A percentile compares a stretch with the other conserved stretches of the same genome.
These are phyloP conservation scores for Lissocephala sabroskyi DNA, from an alignment of 2,888 invertebrate species.

Conservation along the genomic window DNA sequence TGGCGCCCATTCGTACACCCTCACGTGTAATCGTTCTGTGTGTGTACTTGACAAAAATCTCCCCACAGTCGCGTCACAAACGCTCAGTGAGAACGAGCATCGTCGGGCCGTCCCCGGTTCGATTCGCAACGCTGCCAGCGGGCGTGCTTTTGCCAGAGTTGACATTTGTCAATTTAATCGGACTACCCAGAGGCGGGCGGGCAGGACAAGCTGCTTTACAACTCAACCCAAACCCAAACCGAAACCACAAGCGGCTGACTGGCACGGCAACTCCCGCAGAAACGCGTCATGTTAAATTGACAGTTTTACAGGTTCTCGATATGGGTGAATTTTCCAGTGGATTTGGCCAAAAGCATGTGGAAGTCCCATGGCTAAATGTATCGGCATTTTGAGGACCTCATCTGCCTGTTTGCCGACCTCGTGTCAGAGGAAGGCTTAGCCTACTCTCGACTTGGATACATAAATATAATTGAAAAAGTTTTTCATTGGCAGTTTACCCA, in stretches of 20 bases:
- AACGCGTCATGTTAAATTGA: slow-evolving; percentile 9
- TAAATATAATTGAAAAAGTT: slow-evolving; percentile 46
- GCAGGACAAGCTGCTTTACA: too few species aligned
- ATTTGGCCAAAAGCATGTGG: slow-evolving; percentile 9
- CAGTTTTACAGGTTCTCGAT: slow-evolving; percentile 22
- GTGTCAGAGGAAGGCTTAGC: background rate
- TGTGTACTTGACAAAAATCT: too few species aligned
- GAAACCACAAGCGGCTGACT: too few species aligned
- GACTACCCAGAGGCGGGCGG: too few species aligned
- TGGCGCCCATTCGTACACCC: background rate
- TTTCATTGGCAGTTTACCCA: slow-evolving; percentile 3
- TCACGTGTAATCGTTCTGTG: background rate
- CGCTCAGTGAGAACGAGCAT: too few species aligned
- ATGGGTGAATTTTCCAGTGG: slow-evolving; percentile 21
- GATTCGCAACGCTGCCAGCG: slow-evolving; percentile 10
- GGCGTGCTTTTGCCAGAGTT: slow-evolving; percentile 18
- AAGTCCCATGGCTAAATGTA: too few species aligned
- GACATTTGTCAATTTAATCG: slow-evolving; percentile 44
- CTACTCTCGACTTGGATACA: slow-evolving; percentile 10
- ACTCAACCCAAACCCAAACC: too few species aligned
- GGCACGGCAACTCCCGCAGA: background rate
- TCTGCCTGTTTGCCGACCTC: background rate
- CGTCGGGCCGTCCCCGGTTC: too few species aligned
- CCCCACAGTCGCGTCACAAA: too few species aligned
- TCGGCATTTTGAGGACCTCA: background rate